phyloP scores from a whole-genome alignment of 2,797 vertebrate species.

The Propithecus deckenii region DNA sequence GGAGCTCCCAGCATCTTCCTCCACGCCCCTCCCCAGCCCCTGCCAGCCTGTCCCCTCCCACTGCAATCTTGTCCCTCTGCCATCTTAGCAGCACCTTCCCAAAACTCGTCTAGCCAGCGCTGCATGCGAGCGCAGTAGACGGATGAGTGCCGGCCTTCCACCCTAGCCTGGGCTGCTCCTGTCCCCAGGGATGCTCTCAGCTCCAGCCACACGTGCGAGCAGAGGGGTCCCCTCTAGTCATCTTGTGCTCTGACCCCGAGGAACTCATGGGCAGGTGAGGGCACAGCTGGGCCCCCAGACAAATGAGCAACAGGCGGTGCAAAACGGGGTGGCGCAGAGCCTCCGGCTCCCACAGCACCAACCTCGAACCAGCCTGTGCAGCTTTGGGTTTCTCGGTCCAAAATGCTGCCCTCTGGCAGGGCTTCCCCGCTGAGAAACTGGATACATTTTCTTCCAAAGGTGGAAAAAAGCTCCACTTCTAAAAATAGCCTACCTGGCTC shows the following conservation, averaged over 20 bases:
- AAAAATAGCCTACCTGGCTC: conserved; percentile 81
- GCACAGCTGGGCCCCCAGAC: not conserved
- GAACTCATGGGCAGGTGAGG: not conserved
- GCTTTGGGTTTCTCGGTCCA: not conserved
- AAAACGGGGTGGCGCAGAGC: fast-evolving
- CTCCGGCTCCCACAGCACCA: fast-evolving
- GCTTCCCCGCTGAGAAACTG: conserved; percentile 43
- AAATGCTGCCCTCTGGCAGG: not conserved
- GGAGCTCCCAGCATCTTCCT: not conserved
- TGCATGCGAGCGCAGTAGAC: not conserved
- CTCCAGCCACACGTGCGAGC: not conserved
- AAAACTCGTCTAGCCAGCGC: not conserved
- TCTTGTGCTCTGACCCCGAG: not conserved
- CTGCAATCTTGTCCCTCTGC: not conserved
- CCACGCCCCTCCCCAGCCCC: fast-evolving
- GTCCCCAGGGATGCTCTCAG: not conserved
- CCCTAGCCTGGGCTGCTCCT: not conserved
- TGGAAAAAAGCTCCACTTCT: conserved; percentile 73
- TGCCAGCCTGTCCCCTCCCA: fast-evolving
- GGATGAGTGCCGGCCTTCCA: not conserved
- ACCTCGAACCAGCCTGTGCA: not conserved
- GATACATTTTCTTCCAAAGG: conserved; percentile 69
- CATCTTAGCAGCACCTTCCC: not conserved
- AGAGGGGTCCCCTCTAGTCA: not conserved
- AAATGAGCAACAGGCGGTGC: not conserved